Evolutionary conservation across 2,113 vertebrate genomes (phyloP).

Genomic region (Cercocebus atys): DNA sequence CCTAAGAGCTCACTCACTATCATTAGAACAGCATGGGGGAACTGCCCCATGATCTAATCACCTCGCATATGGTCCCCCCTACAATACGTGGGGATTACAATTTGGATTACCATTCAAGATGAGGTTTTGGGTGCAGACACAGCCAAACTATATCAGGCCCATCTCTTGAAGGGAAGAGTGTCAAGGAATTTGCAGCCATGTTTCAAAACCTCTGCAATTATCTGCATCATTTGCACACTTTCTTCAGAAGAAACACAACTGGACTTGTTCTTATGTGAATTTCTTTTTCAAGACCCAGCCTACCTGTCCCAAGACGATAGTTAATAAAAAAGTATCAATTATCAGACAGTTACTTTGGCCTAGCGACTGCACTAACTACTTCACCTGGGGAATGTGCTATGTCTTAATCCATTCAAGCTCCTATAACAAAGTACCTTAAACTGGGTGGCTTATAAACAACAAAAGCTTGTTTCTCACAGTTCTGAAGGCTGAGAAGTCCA

Average conservation of each 20-base stretch:
- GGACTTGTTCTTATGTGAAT: neutral
- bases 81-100: too few relatives aligned
- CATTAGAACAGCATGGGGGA: too few relatives aligned
- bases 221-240: neutral
- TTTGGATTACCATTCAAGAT: too few relatives aligned
- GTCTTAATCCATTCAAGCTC: neutral
- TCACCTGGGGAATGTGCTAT: neutral
- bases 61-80: too few relatives aligned
- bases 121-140: too few relatives aligned
- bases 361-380: fast-evolving
- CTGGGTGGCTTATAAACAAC: too few relatives aligned
- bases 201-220: neutral
- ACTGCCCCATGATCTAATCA: too few relatives aligned
- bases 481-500: neutral
- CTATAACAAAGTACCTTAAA: neutral
- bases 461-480: too few relatives aligned
- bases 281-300: neutral
- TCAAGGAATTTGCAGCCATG: neutral
- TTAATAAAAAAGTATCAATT: neutral
- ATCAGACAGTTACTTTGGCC: too few relatives aligned
- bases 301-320: neutral
- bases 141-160: too few relatives aligned
- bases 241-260: neutral
- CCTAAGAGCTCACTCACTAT: too few relatives aligned
- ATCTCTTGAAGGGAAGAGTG: neutral